Conservation (phyloP, 2,888 invertebrate species). For the Melieria crassipennis region DNA sequence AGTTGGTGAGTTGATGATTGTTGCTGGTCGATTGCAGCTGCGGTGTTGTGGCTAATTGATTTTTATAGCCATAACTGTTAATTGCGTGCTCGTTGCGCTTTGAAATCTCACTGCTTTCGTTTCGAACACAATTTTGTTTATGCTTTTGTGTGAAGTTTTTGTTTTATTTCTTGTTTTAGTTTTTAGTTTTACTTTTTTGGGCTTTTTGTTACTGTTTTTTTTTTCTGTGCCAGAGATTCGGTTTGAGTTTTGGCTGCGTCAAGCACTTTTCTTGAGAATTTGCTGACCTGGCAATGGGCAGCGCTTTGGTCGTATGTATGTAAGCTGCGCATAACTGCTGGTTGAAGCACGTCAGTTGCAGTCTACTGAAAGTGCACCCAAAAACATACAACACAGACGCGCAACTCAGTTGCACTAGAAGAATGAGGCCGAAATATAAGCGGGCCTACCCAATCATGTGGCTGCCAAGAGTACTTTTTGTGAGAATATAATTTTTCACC, state of each 20-base stretch:
- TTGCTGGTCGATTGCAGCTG: background rate
- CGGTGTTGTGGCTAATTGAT: slow-evolving; percentile 1
- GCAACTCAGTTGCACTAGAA: background rate
- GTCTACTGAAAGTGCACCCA: background rate
- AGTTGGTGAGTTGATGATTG: too few relatives aligned
- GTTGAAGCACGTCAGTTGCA: background rate
- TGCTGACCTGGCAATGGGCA: slow-evolving; percentile 22
- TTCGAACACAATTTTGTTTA: too few relatives aligned
- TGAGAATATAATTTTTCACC: too few relatives aligned
- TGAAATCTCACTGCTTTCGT: background rate
- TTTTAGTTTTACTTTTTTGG: slow-evolving; percentile 1
- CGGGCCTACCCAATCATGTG: background rate
- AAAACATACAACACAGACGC: background rate
- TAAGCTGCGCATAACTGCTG: background rate
- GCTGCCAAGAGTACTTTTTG: background rate
- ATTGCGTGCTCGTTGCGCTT: background rate
- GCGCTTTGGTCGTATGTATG: background rate
- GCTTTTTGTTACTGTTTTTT: background rate
- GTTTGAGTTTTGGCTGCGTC: slow-evolving; percentile 3
- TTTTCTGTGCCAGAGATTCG: background rate
- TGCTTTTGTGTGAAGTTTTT: background rate
- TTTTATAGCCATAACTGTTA: background rate
- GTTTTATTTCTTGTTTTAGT: background rate
- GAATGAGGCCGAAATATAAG: background rate
- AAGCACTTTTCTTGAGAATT: slow-evolving; percentile 11